These are phyloP conservation scores for Agrilus cyanescens DNA, from an alignment of 2,888 invertebrate genomes.

Conservation along the genomic window DNA sequence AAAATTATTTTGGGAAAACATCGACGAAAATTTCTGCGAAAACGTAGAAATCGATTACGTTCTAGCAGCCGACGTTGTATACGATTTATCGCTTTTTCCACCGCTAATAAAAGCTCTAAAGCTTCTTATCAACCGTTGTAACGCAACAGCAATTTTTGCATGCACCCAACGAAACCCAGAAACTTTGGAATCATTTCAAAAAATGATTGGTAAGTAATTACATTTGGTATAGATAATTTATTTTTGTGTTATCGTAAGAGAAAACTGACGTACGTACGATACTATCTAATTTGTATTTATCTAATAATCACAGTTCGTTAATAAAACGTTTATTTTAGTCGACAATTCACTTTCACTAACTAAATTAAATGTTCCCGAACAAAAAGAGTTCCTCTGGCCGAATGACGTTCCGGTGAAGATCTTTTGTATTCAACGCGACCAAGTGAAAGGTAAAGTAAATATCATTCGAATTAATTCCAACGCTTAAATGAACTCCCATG, in stretches of 20 bases:
- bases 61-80: conserved; percentile 49
- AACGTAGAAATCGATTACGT: conserved; percentile 35
- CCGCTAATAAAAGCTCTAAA: conserved; percentile 37
- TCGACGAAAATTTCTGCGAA: conserved; percentile 21
- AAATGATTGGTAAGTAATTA: conserved; percentile 17
- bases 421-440: no score
- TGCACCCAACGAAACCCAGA: conserved; percentile 53
- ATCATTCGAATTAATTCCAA: no score
- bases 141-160: conserved; percentile 37
- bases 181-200: conserved; percentile 48
- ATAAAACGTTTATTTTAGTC: conserved; percentile 11
- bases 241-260: no score
- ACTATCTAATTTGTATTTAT: no score
- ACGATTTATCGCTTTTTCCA: conserved; percentile 43
- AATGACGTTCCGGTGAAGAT: conserved; percentile 14
- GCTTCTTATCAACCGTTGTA: conserved; percentile 28
- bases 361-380: conserved; percentile 17
- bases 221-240: not conserved
- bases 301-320: not conserved
- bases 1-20: conserved; percentile 41
- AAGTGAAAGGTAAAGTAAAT: no score
- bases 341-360: conserved; percentile 10
- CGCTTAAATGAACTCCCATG: no score
- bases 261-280: no score
- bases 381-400: conserved; percentile 23